Evolutionary conservation across 2,797 vertebrate species (phyloP).

Genomic region (Limnodromus scolopaceus): DNA sequence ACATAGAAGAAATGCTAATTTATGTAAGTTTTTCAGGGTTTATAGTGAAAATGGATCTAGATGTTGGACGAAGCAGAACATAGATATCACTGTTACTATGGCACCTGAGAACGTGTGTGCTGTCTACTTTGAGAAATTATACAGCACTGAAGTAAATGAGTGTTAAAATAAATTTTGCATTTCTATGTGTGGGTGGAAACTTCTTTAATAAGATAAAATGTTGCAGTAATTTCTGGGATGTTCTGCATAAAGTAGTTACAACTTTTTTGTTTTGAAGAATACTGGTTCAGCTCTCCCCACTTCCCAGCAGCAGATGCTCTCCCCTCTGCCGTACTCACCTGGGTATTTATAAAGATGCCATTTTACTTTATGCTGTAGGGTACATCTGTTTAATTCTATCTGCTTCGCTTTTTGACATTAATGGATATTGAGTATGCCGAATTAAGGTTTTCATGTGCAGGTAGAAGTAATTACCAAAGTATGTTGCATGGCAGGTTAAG

Average conservation of each 20-base stretch:
- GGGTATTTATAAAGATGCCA: not conserved
- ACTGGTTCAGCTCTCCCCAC: not conserved
- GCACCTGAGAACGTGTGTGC: not conserved
- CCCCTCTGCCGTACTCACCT: rapidly evolving
- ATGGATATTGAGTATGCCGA: not conserved
- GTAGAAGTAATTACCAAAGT: not conserved
- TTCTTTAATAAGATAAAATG: not conserved
- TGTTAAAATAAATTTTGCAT: not conserved
- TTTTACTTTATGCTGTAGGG: not conserved
- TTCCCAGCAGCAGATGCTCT: not conserved
- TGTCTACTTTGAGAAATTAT: not conserved
- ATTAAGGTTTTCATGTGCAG: not conserved
- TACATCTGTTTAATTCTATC: not conserved
- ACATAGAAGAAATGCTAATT: slow-evolving; percentile 31
- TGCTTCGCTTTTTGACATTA: not conserved
- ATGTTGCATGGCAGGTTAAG: not conserved
- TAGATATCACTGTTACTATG: slow-evolving; percentile 15
- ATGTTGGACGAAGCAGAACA: not conserved
- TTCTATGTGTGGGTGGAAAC: not conserved
- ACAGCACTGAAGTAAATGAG: not conserved
- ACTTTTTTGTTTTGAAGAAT: not conserved
- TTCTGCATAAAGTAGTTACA: not conserved
- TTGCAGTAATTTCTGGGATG: not conserved
- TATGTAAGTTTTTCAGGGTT: not conserved
- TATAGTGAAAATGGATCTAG: slow-evolving; percentile 6